Percentiles rank a stretch among this genome's conserved stretches.
phyloP scores from a whole-genome alignment of 1,140 invertebrate genomes.

The Pinna nobilis region DNA sequence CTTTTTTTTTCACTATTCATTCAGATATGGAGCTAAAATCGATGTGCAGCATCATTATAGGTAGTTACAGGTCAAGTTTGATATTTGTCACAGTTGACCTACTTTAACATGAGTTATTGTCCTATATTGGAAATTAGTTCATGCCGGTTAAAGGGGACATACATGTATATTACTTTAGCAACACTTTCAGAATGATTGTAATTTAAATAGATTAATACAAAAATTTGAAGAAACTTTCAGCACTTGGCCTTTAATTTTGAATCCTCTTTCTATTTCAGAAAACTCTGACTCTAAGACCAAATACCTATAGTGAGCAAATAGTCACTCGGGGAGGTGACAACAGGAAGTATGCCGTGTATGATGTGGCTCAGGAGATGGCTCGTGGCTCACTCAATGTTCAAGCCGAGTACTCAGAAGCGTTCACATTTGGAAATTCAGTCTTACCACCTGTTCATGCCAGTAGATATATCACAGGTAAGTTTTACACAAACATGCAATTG shows the following conservation, averaged over 20 bases:
- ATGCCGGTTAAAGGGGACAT: no score
- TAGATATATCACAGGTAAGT: conserved; percentile 85
- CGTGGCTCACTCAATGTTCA: conserved; percentile 80
- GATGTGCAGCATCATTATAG: no score
- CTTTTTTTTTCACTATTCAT: no score
- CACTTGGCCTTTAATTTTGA: no score
- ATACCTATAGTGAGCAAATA: not conserved
- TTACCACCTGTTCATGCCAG: conserved; percentile 85
- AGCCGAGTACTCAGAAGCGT: conserved; percentile 75
- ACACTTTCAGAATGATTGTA: conserved; percentile 2
- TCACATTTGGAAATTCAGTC: conserved; percentile 76
- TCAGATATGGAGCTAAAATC: no score
- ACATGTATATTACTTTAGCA: not conserved
- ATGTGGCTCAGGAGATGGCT: conserved; percentile 52
- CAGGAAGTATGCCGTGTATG: conserved; percentile 69
- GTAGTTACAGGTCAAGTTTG: no score
- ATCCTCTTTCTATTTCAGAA: no score
- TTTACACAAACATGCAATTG: not conserved
- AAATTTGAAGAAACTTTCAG: no score
- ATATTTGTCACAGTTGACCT: not conserved
- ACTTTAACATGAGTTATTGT: not conserved
- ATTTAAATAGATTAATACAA: no score
- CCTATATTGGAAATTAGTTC: no score
- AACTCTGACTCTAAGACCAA: no score
- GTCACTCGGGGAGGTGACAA: conserved; percentile 79